Evolutionary conservation across 2,888 invertebrate species (phyloP).

Genomic region (Rotaria socialis): DNA sequence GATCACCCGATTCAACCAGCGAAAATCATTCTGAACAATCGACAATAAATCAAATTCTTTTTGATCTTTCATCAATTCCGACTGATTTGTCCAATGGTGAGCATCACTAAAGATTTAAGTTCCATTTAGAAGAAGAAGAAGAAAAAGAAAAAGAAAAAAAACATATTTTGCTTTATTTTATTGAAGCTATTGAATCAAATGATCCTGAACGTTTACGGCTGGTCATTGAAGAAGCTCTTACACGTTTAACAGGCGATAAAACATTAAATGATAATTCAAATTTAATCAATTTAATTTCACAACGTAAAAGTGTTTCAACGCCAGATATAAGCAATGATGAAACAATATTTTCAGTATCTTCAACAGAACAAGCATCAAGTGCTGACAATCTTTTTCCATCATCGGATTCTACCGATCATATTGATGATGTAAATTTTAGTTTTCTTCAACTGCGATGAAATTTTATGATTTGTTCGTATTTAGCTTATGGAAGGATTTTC

Average conservation of each 20-base stretch:
- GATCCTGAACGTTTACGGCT: background rate
- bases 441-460: background rate
- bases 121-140: too few relatives aligned
- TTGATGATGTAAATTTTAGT: background rate
- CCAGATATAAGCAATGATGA: constrained; percentile 74
- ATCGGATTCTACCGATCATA: background rate
- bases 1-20: background rate
- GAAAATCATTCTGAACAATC: background rate
- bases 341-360: constrained; percentile 76
- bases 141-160: background rate
- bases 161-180: background rate
- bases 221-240: background rate
- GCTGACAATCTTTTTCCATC: constrained; percentile 73
- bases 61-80: constrained; percentile 18
- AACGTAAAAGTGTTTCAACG: constrained; percentile 85
- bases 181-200: background rate
- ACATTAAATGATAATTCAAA: background rate
- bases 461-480: background rate
- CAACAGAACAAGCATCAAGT: constrained; percentile 86
- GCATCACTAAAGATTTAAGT: background rate
- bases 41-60: background rate
- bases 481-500: background rate
- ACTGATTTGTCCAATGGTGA: background rate
- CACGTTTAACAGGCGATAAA: background rate
- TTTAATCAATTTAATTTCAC: background rate